Conservation (phyloP, 2,888 invertebrate species). For the Drosophila meridiana region DNA sequence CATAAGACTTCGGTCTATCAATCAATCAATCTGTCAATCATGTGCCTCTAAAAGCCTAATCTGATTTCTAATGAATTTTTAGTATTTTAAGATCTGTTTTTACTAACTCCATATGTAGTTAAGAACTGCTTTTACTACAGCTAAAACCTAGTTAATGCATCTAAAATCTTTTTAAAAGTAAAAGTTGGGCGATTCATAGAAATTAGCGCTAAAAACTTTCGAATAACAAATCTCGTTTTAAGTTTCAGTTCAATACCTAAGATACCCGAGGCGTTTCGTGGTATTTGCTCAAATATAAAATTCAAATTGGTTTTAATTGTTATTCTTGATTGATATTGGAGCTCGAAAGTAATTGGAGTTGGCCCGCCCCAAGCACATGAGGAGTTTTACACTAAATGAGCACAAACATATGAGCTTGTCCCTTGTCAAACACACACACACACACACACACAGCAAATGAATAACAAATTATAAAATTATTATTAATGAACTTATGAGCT, state of each 20-base stretch:
- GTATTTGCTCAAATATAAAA: not conserved
- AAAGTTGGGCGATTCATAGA: not conserved
- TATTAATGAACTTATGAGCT: constrained; percentile 26
- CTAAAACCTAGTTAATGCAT: too few relatives aligned
- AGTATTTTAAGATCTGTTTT: not conserved
- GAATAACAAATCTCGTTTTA: not conserved
- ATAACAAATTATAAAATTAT: constrained; percentile 13
- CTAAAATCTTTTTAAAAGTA: not conserved
- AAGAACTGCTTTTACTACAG: not conserved
- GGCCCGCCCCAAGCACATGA: not conserved
- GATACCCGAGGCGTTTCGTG: not conserved
- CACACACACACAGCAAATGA: not conserved
- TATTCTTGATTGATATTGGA: constrained; percentile 7
- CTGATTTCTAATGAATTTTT: not conserved
- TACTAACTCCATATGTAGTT: not conserved
- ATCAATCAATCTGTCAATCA: too few relatives aligned
- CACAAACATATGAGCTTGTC: too few relatives aligned
- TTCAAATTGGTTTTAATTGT: not conserved
- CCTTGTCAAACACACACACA: not conserved
- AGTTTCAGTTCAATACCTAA: not conserved
- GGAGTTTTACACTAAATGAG: not conserved
- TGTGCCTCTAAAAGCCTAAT: not conserved
- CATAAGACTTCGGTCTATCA: not conserved
- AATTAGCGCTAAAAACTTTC: not conserved
- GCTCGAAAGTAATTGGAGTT: not conserved